A percentile compares a stretch with the other conserved stretches of the same genome.
Evolutionary conservation across 2,113 vertebrate species (phyloP).

Genomic region (Epinephelus fuscoguttatus): DNA sequence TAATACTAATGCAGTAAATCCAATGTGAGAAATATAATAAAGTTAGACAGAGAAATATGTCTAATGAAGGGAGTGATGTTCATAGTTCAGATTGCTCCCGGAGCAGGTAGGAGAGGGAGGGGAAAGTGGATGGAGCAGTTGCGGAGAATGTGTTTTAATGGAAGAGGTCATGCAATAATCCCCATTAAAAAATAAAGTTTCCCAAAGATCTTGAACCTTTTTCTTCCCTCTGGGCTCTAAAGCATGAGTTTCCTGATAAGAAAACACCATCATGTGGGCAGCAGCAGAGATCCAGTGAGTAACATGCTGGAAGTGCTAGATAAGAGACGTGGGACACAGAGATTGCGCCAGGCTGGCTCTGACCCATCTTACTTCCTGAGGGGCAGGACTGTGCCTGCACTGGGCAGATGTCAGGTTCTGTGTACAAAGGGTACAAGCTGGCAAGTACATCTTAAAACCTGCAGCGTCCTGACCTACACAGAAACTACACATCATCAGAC

Average conservation of each 20-base stretch:
- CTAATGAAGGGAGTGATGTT: background rate
- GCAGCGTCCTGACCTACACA: conserved; percentile 26
- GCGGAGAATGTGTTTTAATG: background rate
- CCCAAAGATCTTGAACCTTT: background rate
- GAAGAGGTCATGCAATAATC: conserved; percentile 6
- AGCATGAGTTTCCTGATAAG: conserved; percentile 25
- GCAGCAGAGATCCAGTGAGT: conserved; percentile 27
- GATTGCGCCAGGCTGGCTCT: conserved; percentile 42
- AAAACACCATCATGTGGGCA: conserved; percentile 33
- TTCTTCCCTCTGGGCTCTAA: conserved; percentile 2
- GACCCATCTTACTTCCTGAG: conserved; percentile 44
- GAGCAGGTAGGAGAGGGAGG: background rate
- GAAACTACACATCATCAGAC: background rate
- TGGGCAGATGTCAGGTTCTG: conserved; percentile 34
- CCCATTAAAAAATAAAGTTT: conserved; percentile 23
- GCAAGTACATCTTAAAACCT: conserved; percentile 14
- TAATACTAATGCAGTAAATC: background rate
- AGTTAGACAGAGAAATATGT: background rate
- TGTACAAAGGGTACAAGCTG: conserved; percentile 17
- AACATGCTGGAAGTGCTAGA: conserved; percentile 69
- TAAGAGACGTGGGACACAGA: conserved; percentile 63
- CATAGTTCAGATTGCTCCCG: background rate
- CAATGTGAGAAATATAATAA: background rate
- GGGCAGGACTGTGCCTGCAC: conserved; percentile 28
- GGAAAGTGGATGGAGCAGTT: background rate